A percentile compares a stretch with the other conserved stretches of the same genome.
These are phyloP conservation scores for Drosophila hawaiiensis DNA, from an alignment of 2,888 invertebrate genomes.

Conservation along the genomic window DNA sequence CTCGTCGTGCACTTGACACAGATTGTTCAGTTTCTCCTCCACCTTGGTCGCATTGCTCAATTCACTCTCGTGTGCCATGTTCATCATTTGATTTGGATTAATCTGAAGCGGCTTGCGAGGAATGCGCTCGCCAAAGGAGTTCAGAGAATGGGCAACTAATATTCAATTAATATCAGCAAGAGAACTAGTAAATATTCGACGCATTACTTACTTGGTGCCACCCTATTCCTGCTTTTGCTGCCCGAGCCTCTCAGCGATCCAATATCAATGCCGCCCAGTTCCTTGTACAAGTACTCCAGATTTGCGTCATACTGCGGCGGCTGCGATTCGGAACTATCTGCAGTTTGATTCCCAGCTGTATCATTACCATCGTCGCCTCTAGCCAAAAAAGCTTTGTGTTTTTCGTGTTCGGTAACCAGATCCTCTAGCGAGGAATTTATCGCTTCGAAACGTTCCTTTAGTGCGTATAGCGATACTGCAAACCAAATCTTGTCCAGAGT, in stretches of 20 bases:
- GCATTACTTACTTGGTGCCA: constrained; percentile 66
- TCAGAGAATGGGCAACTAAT: constrained; percentile 72
- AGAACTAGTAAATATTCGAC: neutral
- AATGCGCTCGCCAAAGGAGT: constrained; percentile 73
- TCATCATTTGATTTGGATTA: constrained; percentile 47
- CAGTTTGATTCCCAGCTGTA: constrained; percentile 7
- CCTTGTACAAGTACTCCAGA: constrained; percentile 73
- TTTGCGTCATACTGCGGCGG: constrained; percentile 70
- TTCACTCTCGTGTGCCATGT: constrained; percentile 77
- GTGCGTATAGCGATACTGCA: constrained; percentile 79
- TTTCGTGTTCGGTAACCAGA: constrained; percentile 77
- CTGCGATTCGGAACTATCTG: constrained; percentile 51
- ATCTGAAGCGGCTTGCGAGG: constrained; percentile 41
- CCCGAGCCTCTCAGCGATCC: constrained; percentile 60
- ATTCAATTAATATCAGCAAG: neutral
- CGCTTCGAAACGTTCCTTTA: constrained; percentile 83
- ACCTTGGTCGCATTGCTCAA: constrained; percentile 79
- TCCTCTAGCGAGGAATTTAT: constrained; percentile 74
- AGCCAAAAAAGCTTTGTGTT: constrained; percentile 60
- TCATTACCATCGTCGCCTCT: constrained; percentile 20
- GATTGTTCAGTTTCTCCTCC: constrained; percentile 83
- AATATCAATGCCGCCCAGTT: constrained; percentile 67
- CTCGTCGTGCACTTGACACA: constrained; percentile 85
- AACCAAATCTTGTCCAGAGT: constrained; percentile 85
- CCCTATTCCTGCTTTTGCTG: constrained; percentile 57